phyloP scores from a whole-genome alignment of 1,140 invertebrate genomes.

The Drosophila persimilis region DNA sequence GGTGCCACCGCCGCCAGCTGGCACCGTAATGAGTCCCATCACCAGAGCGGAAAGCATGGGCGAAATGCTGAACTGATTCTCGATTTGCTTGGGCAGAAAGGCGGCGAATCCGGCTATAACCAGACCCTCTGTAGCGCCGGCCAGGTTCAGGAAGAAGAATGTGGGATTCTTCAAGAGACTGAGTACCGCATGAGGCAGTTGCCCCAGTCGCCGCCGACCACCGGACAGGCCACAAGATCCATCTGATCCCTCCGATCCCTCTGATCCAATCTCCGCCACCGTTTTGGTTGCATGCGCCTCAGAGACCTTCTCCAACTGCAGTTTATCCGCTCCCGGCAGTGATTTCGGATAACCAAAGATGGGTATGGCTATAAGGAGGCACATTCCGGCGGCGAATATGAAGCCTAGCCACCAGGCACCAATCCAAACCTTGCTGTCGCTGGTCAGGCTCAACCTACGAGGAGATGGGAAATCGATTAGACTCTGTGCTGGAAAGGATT shows the following conservation, averaged over 20 bases:
- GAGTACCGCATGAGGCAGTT: constrained; percentile 87
- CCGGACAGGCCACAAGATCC: neutral
- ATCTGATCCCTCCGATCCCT: constrained; percentile 22
- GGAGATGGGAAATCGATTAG: neutral
- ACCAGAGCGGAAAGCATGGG: constrained; percentile 89
- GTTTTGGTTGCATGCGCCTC: constrained; percentile 86
- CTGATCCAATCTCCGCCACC: constrained; percentile 33
- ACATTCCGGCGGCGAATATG: constrained; percentile 86
- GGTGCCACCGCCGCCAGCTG: constrained; percentile 90
- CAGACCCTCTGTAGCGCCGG: constrained; percentile 90
- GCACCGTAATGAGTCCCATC: constrained; percentile 89
- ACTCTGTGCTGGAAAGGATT: neutral
- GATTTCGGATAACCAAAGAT: constrained; percentile 89
- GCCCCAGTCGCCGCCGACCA: constrained; percentile 81
- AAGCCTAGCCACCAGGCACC: constrained; percentile 95
- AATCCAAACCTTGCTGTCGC: constrained; percentile 91
- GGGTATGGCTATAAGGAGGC: constrained; percentile 88
- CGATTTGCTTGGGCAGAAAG: constrained; percentile 92
- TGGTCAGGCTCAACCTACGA: constrained; percentile 87
- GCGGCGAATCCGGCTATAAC: constrained; percentile 91
- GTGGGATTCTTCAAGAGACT: constrained; percentile 89
- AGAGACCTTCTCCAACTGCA: constrained; percentile 87
- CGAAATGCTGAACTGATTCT: constrained; percentile 91
- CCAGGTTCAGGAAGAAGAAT: constrained; percentile 91
- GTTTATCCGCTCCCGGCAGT: constrained; percentile 87